phyloP scores from a whole-genome alignment of 2,113 vertebrate species.

The Oophaga pumilio region DNA sequence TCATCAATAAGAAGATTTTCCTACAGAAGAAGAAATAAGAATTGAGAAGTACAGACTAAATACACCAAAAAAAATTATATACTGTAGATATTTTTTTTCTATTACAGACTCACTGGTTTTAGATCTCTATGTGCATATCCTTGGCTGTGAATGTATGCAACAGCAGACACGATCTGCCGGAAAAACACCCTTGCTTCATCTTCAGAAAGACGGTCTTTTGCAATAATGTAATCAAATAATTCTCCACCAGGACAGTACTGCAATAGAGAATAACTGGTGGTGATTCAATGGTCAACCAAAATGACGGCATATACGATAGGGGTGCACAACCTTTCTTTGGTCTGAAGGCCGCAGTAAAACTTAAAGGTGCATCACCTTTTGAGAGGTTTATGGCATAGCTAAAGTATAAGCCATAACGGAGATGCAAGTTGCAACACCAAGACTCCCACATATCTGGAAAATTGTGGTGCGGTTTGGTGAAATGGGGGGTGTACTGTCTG shows the following conservation, averaged over 20 bases:
- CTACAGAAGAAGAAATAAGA: conserved; percentile 68
- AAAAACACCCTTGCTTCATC: conserved; percentile 90
- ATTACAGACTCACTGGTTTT: conserved; percentile 82
- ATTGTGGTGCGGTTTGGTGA: too few relatives aligned
- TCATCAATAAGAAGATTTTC: conserved; percentile 93
- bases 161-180: conserved; percentile 89
- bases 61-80: background rate
- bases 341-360: too few relatives aligned
- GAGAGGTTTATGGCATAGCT: too few relatives aligned
- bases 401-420: too few relatives aligned
- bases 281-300: too few relatives aligned
- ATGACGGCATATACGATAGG: too few relatives aligned
- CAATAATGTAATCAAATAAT: conserved; percentile 93
- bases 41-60: background rate
- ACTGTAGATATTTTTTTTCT: too few relatives aligned
- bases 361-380: too few relatives aligned
- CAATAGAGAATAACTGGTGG: background rate
- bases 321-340: too few relatives aligned
- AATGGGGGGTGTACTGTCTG: too few relatives aligned
- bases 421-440: too few relatives aligned
- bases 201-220: conserved; percentile 88
- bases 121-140: conserved; percentile 95
- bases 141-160: conserved; percentile 90
- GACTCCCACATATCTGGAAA: too few relatives aligned
- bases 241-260: conserved; percentile 96